Evolutionary conservation across 1,140 invertebrate species (phyloP), one percentile per base, ranked within the genome.

Genomic region (Ectropis grisescens): DNA sequence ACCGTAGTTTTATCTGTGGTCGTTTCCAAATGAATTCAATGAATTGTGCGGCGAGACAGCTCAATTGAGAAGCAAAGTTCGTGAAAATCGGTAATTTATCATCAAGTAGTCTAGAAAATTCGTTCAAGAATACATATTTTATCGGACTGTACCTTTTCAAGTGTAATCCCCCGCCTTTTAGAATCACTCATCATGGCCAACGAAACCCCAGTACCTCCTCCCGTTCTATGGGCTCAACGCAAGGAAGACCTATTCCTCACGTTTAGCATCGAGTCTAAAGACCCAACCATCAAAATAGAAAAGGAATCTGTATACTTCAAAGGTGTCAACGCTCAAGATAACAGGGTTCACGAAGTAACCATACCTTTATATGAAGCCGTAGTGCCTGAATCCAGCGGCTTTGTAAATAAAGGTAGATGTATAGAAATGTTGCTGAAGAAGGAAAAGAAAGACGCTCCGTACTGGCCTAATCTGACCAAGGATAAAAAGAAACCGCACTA

Each of bases 401-500:
- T 84, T 58, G 87, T 85, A 66, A 88, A 87, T 71, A 86, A 90
- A 57, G 91, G 88, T 31, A 86, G 93, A 57, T 90, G 90, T 60
- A 88, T 94, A 65, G 91, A 94, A 84, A 88, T 95, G 76, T 83
- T 92, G 42, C 85, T 96, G 54, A 71, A 61, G 43, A 85, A 88
- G 84, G 72, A 80, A 50, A 76, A 78, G 32, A 74, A 67, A 35
- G 91, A 91, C 39, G 89, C 91, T 16, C 37, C 62, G 3, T 98
- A 89, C 66, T 98, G 96, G 96, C 90, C 94, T 33, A 85, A 90
- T 37, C 84, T 97, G 39, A 90, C 93, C 14, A 93, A 94, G 78
- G 93, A 94, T 50, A 92, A 91, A 57, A 89, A 90, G 66, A 97
- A 97, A 78, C 89, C 91, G 49, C 96, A 98, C 75, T 99, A 96